Conservation (phyloP, 2,888 invertebrate genomes). For the Atherix ibis region DNA sequence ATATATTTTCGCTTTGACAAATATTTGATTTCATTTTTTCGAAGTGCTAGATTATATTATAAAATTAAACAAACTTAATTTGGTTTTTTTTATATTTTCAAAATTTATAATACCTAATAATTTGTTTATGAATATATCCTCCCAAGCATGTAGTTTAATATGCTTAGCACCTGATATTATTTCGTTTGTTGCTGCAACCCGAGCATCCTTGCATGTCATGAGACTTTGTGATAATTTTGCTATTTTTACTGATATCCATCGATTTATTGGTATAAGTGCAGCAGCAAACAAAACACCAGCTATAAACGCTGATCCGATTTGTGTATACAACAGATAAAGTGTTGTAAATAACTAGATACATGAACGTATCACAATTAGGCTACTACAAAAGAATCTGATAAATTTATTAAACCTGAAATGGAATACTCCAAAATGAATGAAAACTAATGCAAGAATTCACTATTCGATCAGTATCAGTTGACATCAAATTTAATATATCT, state of each 20-base stretch:
- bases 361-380: not conserved
- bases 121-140: slow-evolving; percentile 61
- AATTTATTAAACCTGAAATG: slow-evolving; percentile 77
- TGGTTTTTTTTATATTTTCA: slow-evolving; percentile 2
- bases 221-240: slow-evolving; percentile 67
- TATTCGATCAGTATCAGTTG: slow-evolving; percentile 88
- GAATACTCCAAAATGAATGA: slow-evolving; percentile 93
- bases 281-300: slow-evolving; percentile 79
- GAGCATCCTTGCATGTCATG: slow-evolving; percentile 80
- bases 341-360: slow-evolving; percentile 57
- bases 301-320: slow-evolving; percentile 82
- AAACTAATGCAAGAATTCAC: slow-evolving; percentile 93
- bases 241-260: slow-evolving; percentile 76
- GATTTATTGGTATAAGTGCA: slow-evolving; percentile 83
- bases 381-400: too few species aligned
- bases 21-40: slow-evolving; percentile 56
- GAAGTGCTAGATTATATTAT: slow-evolving; percentile 36
- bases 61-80: too few species aligned
- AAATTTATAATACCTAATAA: slow-evolving; percentile 41
- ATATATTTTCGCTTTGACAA: slow-evolving; percentile 81
- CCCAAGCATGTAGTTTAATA: slow-evolving; percentile 90
- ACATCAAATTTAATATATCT: slow-evolving; percentile 92
- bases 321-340: slow-evolving; percentile 64
- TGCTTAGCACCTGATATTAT: slow-evolving; percentile 73
- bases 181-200: slow-evolving; percentile 79